These are phyloP conservation scores for Pangasius djambal DNA, from an alignment of 2,797 vertebrate species.

Conservation along the genomic window DNA sequence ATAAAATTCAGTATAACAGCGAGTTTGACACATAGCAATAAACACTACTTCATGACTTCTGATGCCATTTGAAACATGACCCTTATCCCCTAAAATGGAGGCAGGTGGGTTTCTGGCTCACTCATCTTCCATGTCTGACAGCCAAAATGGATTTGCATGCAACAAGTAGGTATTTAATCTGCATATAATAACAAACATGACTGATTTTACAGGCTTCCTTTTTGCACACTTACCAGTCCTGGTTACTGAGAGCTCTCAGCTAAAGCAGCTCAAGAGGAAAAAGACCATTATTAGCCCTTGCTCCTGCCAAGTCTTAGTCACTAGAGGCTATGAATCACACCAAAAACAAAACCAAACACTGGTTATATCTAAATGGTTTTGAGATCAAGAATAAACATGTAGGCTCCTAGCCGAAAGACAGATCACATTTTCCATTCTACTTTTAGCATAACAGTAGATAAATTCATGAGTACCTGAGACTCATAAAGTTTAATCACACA, in stretches of 20 bases:
- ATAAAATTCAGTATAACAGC: neutral
- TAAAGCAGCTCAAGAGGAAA: neutral
- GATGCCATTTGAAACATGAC: constrained; percentile 2
- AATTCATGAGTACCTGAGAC: constrained; percentile 33
- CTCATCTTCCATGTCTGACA: neutral
- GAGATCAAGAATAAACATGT: constrained; percentile 18
- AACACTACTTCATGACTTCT: neutral
- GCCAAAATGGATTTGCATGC: neutral
- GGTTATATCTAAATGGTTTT: constrained; percentile 11
- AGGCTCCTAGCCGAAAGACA: constrained; percentile 6
- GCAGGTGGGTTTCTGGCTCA: neutral
- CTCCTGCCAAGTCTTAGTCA: constrained; percentile 11
- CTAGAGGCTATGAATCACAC: constrained; percentile 25
- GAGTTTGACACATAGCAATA: neutral
- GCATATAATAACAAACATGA: constrained; percentile 16
- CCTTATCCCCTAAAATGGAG: neutral
- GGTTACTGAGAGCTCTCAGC: constrained; percentile 11
- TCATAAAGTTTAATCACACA: constrained; percentile 41
- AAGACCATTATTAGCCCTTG: neutral
- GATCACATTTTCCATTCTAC: constrained; percentile 49
- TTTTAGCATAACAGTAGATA: constrained; percentile 42
- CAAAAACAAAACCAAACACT: constrained; percentile 31
- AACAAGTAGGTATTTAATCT: constrained; percentile 3
- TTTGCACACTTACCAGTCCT: neutral
- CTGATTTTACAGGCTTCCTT: constrained; percentile 3